phyloP scores from a whole-genome alignment of 2,797 vertebrate species.

The Karalla daura region DNA sequence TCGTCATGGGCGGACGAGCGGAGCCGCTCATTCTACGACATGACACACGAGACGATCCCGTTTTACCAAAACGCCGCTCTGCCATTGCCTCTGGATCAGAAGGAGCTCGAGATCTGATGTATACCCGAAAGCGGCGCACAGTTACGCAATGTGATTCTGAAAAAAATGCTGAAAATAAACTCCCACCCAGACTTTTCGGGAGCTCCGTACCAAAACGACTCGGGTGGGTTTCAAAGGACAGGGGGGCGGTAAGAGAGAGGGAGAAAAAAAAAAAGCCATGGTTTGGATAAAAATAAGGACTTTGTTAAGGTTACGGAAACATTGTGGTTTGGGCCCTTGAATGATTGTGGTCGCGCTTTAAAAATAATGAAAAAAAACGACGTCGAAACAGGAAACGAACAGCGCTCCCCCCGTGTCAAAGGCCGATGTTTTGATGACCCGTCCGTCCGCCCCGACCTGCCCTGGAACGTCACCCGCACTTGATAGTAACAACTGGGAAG shows the following conservation, averaged over 20 bases:
- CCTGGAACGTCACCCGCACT: background rate
- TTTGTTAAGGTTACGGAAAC: slow-evolving; percentile 1
- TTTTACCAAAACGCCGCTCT: background rate
- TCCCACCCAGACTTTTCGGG: background rate
- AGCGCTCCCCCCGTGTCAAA: background rate
- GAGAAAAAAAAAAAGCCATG: too few relatives aligned
- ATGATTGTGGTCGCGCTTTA: background rate
- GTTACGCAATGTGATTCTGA: too few relatives aligned
- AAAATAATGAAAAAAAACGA: slow-evolving; percentile 2
- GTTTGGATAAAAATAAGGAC: background rate
- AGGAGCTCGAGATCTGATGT: background rate
- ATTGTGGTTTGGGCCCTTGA: background rate
- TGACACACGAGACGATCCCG: background rate
- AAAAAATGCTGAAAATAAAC: background rate
- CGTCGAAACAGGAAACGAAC: background rate
- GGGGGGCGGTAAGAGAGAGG: too few relatives aligned
- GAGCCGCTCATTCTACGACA: background rate
- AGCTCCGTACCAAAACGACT: background rate
- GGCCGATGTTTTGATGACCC: background rate
- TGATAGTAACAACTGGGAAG: background rate
- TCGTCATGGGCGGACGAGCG: too few relatives aligned
- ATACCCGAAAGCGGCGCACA: background rate
- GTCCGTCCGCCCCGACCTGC: background rate
- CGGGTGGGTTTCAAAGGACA: background rate
- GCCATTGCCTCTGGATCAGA: background rate